These are phyloP conservation scores for Sorex araneus DNA, from an alignment of 2,113 vertebrate species.

Conservation along the genomic window DNA sequence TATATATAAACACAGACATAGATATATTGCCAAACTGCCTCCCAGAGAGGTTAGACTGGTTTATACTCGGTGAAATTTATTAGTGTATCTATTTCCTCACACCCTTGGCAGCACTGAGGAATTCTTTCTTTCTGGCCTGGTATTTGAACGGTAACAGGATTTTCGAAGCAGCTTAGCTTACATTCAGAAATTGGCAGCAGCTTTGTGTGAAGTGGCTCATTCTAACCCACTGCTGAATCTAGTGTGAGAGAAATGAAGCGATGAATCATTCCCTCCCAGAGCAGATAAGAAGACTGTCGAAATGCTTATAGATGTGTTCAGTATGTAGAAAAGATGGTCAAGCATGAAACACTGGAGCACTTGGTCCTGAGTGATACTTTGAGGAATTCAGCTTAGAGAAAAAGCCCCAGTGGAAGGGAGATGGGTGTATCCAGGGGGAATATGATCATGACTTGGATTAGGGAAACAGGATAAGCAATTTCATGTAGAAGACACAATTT, in stretches of 20 bases:
- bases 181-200: background rate
- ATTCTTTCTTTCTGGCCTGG: constrained; percentile 13
- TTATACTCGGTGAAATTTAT: constrained; percentile 8
- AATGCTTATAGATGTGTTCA: background rate
- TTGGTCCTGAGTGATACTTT: background rate
- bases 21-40: background rate
- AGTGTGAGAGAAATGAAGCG: background rate
- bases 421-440: background rate
- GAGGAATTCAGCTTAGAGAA: constrained; percentile 21
- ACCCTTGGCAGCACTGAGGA: background rate
- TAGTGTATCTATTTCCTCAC: background rate
- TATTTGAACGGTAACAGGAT: background rate
- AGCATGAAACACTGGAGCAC: background rate
- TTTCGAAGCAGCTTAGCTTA: constrained; percentile 34
- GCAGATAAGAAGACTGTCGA: background rate
- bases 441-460: background rate
- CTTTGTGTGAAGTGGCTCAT: background rate
- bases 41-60: background rate
- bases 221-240: background rate
- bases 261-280: background rate
- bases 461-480: background rate
- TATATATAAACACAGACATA: too few species aligned
- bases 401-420: constrained; percentile 37
- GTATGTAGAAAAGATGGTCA: background rate
- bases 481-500: background rate